A percentile compares a stretch with the other conserved stretches of the same genome.
Conservation (phyloP, 2,797 vertebrate genomes). For the Esox lucius region DNA sequence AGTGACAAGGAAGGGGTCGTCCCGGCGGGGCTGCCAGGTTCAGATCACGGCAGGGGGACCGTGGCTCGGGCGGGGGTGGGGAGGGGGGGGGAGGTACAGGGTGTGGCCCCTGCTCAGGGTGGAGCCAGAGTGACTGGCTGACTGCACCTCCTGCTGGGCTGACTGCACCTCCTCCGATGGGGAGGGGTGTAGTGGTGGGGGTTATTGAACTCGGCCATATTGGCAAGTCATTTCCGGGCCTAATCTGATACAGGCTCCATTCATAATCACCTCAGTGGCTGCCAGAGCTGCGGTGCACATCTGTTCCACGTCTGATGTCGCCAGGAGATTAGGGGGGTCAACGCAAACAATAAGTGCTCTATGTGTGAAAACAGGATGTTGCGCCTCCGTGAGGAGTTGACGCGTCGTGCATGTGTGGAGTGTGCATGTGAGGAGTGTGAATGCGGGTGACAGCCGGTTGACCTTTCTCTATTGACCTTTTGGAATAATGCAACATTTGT, state of each 20-base stretch:
- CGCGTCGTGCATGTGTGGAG: slow-evolving; percentile 12
- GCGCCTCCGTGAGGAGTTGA: slow-evolving; percentile 28
- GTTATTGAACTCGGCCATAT: slow-evolving; percentile 53
- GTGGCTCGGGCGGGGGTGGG: slow-evolving; percentile 24
- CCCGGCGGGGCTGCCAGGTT: slow-evolving; percentile 46
- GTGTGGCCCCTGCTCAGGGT: background rate
- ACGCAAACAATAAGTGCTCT: slow-evolving; percentile 24
- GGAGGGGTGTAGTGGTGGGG: slow-evolving; percentile 21
- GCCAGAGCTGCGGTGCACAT: slow-evolving; percentile 40
- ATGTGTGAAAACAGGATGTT: slow-evolving; percentile 42
- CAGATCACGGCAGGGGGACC: slow-evolving; percentile 39
- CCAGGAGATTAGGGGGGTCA: slow-evolving; percentile 47
- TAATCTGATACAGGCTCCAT: slow-evolving; percentile 60
- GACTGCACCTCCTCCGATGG: background rate
- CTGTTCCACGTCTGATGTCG: slow-evolving; percentile 60
- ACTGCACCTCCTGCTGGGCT: no score
- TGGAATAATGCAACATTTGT: background rate
- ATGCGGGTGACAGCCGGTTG: background rate
- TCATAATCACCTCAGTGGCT: slow-evolving; percentile 44
- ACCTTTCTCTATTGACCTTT: slow-evolving; percentile 19
- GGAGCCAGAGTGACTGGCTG: background rate
- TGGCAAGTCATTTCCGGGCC: slow-evolving; percentile 62
- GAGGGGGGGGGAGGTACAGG: no score
- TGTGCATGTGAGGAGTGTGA: no score
- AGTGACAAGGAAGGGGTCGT: slow-evolving; percentile 52